Evolutionary conservation across 2,888 invertebrate species (phyloP).

Genomic region (Luperina nickerlii): DNA sequence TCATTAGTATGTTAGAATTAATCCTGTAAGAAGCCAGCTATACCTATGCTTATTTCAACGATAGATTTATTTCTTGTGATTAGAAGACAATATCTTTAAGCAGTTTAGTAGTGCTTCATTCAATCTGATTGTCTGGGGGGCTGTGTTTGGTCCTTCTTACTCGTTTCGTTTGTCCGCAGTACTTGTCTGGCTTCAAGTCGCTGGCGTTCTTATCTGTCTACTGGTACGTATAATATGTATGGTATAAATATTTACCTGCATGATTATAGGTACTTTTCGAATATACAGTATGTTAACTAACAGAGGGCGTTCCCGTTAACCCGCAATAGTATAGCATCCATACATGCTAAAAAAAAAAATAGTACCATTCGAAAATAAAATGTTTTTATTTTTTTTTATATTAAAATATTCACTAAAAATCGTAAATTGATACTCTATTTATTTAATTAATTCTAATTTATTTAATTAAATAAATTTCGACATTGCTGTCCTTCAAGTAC

Average conservation of each 20-base stretch:
- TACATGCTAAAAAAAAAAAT: no score
- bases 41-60: neutral
- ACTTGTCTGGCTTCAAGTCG: conserved; percentile 34
- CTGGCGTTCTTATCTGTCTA: neutral
- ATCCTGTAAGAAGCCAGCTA: neutral
- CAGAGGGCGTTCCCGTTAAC: no score
- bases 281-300: no score
- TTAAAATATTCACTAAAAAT: no score
- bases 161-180: conserved; percentile 21
- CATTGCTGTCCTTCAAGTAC: no score
- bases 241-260: neutral
- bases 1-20: neutral
- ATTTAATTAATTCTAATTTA: no score
- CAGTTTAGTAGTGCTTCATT: conserved; percentile 7
- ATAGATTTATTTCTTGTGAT: conserved; percentile 4
- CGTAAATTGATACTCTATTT: no score
- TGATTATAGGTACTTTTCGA: neutral
- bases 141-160: neutral
- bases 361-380: no score
- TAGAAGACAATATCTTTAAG: conserved; percentile 12
- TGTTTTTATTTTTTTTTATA: no score
- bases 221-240: neutral
- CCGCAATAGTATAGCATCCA: no score
- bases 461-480: no score
- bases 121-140: conserved; percentile 10